These are phyloP conservation scores for Ifrita kowaldi DNA, from an alignment of 2,113 vertebrate species.

Conservation along the genomic window DNA sequence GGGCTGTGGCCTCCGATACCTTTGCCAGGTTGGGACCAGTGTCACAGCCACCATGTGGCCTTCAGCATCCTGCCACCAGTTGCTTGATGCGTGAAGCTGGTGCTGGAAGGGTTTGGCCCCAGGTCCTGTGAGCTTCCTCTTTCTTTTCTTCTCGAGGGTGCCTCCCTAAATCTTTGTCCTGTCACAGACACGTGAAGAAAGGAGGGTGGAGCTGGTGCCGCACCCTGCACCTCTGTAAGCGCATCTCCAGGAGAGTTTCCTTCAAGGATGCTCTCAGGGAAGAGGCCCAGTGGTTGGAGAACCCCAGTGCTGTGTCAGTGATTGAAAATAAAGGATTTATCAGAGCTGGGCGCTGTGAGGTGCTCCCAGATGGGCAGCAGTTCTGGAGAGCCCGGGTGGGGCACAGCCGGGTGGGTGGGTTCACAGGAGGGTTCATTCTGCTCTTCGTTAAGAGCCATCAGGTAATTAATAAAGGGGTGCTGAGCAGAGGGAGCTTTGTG, in stretches of 20 bases:
- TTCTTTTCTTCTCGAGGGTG: not conserved
- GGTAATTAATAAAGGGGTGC: not conserved
- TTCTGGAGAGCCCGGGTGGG: not conserved
- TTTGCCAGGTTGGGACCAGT: not conserved
- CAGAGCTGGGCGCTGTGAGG: not conserved
- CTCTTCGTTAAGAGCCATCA: not conserved
- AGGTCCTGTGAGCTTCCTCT: rapidly evolving
- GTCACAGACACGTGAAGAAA: not conserved
- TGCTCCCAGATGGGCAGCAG: not conserved
- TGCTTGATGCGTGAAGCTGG: not conserved
- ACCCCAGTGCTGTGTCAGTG: not conserved
- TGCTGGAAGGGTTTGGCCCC: not conserved
- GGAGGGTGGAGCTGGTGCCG: constrained; percentile 53
- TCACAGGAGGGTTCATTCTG: not conserved
- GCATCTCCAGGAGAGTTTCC: not conserved
- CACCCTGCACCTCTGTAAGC: not conserved
- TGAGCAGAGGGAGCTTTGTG: not conserved
- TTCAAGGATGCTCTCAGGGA: not conserved
- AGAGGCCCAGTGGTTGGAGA: not conserved
- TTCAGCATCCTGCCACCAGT: not conserved
- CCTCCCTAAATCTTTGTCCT: constrained; percentile 55
- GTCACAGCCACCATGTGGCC: not conserved
- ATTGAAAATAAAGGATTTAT: not conserved
- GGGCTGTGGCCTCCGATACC: not conserved
- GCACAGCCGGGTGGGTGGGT: not conserved